phyloP scores from a whole-genome alignment of 2,113 vertebrate species.

The Apus apus region DNA sequence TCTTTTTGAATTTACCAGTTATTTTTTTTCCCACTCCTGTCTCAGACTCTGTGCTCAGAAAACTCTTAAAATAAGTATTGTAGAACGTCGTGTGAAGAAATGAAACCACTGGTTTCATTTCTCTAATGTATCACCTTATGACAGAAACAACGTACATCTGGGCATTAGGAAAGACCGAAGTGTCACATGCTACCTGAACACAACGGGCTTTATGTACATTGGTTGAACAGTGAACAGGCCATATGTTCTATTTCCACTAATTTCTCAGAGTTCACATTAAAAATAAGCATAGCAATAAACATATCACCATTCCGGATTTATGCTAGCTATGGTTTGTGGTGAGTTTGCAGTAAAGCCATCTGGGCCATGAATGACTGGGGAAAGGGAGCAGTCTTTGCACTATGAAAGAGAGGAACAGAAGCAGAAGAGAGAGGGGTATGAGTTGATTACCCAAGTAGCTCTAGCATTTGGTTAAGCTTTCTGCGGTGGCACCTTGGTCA shows the following conservation, averaged over 20 bases:
- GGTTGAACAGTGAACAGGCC: neutral
- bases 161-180: neutral
- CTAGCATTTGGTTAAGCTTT: neutral
- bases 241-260: neutral
- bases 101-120: constrained; percentile 54
- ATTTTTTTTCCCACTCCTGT: neutral
- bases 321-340: neutral
- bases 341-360: neutral
- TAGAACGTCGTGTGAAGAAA: constrained; percentile 29
- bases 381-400: neutral
- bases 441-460: neutral
- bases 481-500: neutral
- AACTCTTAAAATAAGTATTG: constrained; percentile 4
- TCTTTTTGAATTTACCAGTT: neutral
- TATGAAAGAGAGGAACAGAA: neutral
- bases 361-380: neutral
- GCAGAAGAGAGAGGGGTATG: neutral
- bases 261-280: constrained; percentile 10
- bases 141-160: constrained; percentile 21
- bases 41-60: neutral
- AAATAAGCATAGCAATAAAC: neutral
- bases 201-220: neutral
- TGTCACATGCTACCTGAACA: constrained; percentile 19
- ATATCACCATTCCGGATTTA: neutral
- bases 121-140: neutral